Percentiles rank a stretch among this genome's conserved stretches.
Evolutionary conservation across 64 coral and sea anemone genomes (phyloP).

Genomic region (Anthopleura sola): DNA sequence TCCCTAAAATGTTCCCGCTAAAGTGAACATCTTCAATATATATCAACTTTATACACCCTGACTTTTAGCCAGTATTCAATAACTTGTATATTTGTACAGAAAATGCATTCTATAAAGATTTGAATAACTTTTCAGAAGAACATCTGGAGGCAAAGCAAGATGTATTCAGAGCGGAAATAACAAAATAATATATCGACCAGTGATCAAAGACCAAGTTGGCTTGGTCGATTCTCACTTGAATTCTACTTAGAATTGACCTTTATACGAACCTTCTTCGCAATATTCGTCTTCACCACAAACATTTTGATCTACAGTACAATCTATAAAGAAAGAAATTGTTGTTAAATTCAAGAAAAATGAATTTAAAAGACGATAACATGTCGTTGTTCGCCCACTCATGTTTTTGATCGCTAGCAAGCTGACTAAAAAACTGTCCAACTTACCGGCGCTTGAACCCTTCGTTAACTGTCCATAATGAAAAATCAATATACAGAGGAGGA

Average conservation of each 20-base stretch:
- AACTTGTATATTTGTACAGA: not conserved
- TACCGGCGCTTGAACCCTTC: constrained; percentile 38
- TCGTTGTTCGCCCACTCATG: constrained; percentile 27
- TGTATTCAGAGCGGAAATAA: not conserved
- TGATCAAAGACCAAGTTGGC: constrained; percentile 14
- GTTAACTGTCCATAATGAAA: constrained; percentile 50
- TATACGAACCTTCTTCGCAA: constrained; percentile 17
- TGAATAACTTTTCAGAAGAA: not conserved
- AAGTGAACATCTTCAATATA: constrained; percentile 6
- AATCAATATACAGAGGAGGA: constrained; percentile 16
- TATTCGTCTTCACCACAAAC: constrained; percentile 8
- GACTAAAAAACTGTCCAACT: constrained; percentile 28
- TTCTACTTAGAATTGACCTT: not conserved
- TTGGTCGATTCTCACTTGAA: not conserved
- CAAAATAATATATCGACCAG: constrained; percentile 5
- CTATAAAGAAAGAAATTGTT: not conserved
- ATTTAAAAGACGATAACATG: constrained; percentile 1
- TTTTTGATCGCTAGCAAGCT: not conserved
- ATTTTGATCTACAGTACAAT: not conserved
- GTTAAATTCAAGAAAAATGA: not conserved
- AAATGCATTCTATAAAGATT: not conserved
- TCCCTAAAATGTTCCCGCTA: not conserved
- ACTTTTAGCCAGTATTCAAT: not conserved
- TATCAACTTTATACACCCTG: not conserved
- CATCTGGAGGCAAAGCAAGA: not conserved